These are phyloP conservation scores for Tolmerus cingulatus DNA, from an alignment of 2,888 invertebrate species.

Conservation along the genomic window DNA sequence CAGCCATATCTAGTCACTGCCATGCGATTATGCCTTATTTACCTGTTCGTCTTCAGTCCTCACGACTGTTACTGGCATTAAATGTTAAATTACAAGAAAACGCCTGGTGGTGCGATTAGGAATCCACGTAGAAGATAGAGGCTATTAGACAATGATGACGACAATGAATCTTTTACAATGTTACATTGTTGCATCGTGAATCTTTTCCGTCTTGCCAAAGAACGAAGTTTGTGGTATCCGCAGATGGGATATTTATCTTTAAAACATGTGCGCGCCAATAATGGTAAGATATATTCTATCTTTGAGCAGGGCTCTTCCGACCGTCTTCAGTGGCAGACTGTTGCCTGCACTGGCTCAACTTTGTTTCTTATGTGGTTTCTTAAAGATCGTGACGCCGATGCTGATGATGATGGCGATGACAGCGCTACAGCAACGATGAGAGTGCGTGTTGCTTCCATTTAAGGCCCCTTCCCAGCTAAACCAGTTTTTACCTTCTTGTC, in stretches of 20 bases:
- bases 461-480: not conserved
- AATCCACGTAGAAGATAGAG: not conserved
- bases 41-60: not conserved
- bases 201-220: not conserved
- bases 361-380: not conserved
- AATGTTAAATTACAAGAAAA: not conserved
- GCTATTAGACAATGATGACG: not conserved
- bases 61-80: not conserved
- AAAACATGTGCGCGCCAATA: not conserved
- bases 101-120: not conserved
- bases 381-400: not conserved
- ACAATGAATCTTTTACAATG: not conserved
- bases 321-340: not conserved
- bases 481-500: constrained; percentile 15
- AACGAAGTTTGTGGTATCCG: not conserved
- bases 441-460: constrained; percentile 20
- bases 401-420: constrained; percentile 2
- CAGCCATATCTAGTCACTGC: not conserved
- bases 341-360: not conserved
- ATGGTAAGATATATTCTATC: not conserved
- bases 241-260: not conserved
- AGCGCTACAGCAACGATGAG: not conserved
- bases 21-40: not conserved
- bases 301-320: not conserved
- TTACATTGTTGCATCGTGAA: not conserved